Conservation (phyloP, 1,140 invertebrate species). For the Drosophila lowei region DNA sequence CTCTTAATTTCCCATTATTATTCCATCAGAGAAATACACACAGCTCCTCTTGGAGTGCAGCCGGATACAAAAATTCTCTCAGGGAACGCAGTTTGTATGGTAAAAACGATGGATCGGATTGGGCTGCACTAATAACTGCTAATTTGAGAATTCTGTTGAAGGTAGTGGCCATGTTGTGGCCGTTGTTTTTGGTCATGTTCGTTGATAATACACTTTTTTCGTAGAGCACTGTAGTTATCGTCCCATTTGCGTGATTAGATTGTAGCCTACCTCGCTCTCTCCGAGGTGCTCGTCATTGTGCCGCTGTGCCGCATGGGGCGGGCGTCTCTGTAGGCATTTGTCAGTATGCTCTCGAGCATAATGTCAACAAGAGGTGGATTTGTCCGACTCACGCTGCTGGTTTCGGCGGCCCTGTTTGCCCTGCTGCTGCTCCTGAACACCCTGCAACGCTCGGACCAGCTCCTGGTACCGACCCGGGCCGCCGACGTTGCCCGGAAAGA, state of each 20-base stretch:
- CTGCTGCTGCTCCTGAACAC: constrained; percentile 44
- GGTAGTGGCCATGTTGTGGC: too few relatives aligned
- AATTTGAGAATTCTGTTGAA: constrained; percentile 15
- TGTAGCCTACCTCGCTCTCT: neutral
- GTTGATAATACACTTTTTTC: too few relatives aligned
- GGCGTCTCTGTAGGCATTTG: neutral
- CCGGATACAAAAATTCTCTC: too few relatives aligned
- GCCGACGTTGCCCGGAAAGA: too few relatives aligned
- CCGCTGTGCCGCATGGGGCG: neutral
- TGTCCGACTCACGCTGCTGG: constrained; percentile 36
- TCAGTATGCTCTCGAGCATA: constrained; percentile 40
- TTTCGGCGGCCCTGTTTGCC: constrained; percentile 21
- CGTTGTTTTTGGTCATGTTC: too few relatives aligned
- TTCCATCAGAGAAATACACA: too few relatives aligned
- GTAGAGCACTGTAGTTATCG: neutral
- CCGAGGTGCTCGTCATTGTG: neutral
- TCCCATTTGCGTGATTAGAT: constrained; percentile 37
- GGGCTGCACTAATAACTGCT: constrained; percentile 7
- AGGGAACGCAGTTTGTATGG: too few relatives aligned
- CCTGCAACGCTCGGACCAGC: constrained; percentile 15
- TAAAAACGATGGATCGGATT: neutral
- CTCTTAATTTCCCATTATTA: too few relatives aligned
- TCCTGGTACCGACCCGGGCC: neutral
- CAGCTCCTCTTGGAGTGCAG: too few relatives aligned
- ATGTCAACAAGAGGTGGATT: constrained; percentile 57